Conservation (phyloP, 2,888 invertebrate genomes). For the Syritta pipiens region DNA sequence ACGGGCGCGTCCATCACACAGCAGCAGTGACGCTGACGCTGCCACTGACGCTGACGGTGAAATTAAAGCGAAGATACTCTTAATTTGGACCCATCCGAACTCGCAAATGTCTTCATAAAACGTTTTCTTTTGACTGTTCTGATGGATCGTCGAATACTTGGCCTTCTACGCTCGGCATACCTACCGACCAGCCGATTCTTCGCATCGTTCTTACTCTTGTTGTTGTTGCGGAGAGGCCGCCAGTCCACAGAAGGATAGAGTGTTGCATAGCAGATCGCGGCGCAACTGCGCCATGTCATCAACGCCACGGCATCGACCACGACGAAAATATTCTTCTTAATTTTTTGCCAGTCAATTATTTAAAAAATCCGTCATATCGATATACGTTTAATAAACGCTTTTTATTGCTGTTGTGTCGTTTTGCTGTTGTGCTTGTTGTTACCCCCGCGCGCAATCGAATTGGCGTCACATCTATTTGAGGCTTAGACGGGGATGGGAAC, state of each 20-base stretch:
- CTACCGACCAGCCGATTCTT: slow-evolving; percentile 2
- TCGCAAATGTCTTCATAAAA: slow-evolving; percentile 67
- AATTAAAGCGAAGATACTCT: slow-evolving; percentile 62
- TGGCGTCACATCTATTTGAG: slow-evolving; percentile 64
- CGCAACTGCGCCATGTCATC: slow-evolving; percentile 66
- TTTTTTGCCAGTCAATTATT: slow-evolving; percentile 72
- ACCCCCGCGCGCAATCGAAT: slow-evolving; percentile 62
- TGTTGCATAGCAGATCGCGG: slow-evolving; percentile 55
- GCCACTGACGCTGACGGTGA: slow-evolving; percentile 53
- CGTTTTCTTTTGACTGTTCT: slow-evolving; percentile 52
- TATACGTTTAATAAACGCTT: slow-evolving; percentile 78
- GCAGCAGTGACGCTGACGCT: neutral
- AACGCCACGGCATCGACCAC: slow-evolving; percentile 53
- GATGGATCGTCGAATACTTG: slow-evolving; percentile 64
- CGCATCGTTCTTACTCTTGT: neutral
- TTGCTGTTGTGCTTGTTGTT: slow-evolving; percentile 34
- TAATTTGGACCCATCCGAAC: slow-evolving; percentile 62
- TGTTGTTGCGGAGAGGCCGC: too few relatives aligned
- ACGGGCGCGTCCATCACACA: too few relatives aligned
- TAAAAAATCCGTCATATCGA: slow-evolving; percentile 78
- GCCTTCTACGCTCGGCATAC: slow-evolving; percentile 65
- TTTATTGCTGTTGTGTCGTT: slow-evolving; percentile 55
- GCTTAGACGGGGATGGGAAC: slow-evolving; percentile 45
- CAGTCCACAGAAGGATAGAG: slow-evolving; percentile 30
- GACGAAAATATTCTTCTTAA: slow-evolving; percentile 57